Evolutionary conservation across 2,797 vertebrate species (phyloP).

Genomic region (Sandelia bainsii): DNA sequence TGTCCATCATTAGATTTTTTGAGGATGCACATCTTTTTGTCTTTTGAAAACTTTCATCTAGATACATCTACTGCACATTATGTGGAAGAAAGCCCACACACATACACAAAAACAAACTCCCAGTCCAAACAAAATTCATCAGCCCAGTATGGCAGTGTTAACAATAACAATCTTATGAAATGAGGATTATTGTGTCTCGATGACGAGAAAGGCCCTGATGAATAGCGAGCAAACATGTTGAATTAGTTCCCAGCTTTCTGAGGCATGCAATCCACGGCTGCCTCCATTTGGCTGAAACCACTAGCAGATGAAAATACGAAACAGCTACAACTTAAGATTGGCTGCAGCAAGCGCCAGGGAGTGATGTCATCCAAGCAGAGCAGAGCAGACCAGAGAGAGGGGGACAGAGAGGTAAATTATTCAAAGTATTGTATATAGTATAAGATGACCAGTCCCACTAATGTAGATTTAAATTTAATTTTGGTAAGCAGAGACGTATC

Average conservation of each 20-base stretch:
- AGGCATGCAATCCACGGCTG: conserved; percentile 78
- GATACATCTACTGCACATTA: not conserved
- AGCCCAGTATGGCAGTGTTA: conserved; percentile 30
- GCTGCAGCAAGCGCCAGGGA: conserved; percentile 65
- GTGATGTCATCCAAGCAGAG: conserved; percentile 76
- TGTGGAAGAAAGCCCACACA: not conserved
- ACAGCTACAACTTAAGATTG: conserved; percentile 80
- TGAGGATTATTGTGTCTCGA: conserved; percentile 60
- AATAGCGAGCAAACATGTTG: conserved; percentile 74
- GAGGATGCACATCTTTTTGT: not conserved
- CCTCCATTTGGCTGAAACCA: conserved; percentile 80
- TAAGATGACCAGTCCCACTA: conserved; percentile 56
- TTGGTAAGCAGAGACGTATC: conserved; percentile 37
- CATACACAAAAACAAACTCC: conserved; percentile 1
- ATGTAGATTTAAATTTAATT: conserved; percentile 53
- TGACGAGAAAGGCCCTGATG: conserved; percentile 57
- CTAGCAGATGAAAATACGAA: conserved; percentile 83
- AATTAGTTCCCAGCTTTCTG: conserved; percentile 80
- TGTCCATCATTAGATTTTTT: not conserved
- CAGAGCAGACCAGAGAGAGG: conserved; percentile 42
- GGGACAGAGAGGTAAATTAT: conserved; percentile 59
- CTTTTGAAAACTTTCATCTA: not conserved
- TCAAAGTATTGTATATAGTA: conserved; percentile 63
- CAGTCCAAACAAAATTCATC: conserved; percentile 34
- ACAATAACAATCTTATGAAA: conserved; percentile 50